Evolutionary conservation across 2,797 vertebrate species (phyloP).

Genomic region (Columba guinea): DNA sequence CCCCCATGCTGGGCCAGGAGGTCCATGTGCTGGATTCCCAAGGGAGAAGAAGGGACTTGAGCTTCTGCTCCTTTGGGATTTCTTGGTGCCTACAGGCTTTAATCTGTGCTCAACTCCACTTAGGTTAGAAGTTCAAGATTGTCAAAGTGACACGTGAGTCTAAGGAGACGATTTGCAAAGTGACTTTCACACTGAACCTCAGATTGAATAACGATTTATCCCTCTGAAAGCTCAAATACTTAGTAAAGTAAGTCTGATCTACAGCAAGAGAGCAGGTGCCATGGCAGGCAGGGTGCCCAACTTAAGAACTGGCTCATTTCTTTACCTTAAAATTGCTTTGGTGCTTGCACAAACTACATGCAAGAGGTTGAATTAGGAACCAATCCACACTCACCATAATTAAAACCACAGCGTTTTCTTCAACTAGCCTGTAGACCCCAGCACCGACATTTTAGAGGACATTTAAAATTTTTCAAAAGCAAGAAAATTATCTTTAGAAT

Average conservation of each 20-base stretch:
- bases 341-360: background rate
- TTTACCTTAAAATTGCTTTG: background rate
- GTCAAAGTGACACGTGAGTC: accelerated
- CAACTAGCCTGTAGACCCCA: background rate
- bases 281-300: background rate
- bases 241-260: background rate
- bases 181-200: background rate
- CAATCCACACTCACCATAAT: constrained; percentile 33
- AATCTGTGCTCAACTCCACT: background rate
- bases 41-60: background rate
- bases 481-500: background rate
- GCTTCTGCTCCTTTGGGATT: background rate
- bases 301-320: background rate
- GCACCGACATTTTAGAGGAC: background rate
- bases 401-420: constrained; percentile 22
- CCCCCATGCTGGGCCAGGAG: accelerated
- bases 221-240: background rate
- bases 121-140: background rate
- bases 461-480: background rate
- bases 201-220: background rate
- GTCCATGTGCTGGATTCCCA: background rate
- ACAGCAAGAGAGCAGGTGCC: background rate
- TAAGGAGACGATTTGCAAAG: background rate
- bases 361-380: constrained; percentile 1
- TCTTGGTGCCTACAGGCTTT: background rate